Evolutionary conservation across 2,797 vertebrate species (phyloP).

Genomic region (Rhynchotus rufescens): DNA sequence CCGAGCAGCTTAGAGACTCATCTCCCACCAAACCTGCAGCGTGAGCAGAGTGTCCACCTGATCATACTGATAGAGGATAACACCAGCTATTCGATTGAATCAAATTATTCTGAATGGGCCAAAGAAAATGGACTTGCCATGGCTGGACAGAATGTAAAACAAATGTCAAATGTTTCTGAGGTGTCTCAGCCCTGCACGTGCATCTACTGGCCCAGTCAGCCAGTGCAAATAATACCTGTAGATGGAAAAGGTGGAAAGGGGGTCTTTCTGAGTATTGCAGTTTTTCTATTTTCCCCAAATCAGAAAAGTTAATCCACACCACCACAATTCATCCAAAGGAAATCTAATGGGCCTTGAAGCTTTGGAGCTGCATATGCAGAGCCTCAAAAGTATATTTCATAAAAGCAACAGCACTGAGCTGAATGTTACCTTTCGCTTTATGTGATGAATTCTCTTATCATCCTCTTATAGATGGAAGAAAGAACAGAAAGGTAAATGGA

Average conservation of each 20-base stretch:
- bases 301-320: neutral
- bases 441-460: neutral
- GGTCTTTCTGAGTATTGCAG: neutral
- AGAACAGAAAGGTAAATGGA: neutral
- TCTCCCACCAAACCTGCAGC: neutral
- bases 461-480: neutral
- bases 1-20: neutral
- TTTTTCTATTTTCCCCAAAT: neutral
- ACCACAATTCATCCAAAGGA: neutral
- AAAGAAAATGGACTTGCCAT: neutral
- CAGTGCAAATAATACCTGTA: neutral
- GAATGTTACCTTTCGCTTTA: neutral
- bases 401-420: fast-evolving
- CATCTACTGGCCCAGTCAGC: neutral
- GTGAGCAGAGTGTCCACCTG: neutral
- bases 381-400: neutral
- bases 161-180: neutral
- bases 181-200: neutral
- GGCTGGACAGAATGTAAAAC: neutral
- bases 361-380: neutral
- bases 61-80: neutral
- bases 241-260: neutral
- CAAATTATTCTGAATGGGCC: neutral
- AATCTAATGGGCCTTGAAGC: neutral
- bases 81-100: fast-evolving